A percentile compares a stretch with the other conserved stretches of the same genome.
Conservation (phyloP, 1,140 invertebrate genomes). For the Nephila pilipes region DNA sequence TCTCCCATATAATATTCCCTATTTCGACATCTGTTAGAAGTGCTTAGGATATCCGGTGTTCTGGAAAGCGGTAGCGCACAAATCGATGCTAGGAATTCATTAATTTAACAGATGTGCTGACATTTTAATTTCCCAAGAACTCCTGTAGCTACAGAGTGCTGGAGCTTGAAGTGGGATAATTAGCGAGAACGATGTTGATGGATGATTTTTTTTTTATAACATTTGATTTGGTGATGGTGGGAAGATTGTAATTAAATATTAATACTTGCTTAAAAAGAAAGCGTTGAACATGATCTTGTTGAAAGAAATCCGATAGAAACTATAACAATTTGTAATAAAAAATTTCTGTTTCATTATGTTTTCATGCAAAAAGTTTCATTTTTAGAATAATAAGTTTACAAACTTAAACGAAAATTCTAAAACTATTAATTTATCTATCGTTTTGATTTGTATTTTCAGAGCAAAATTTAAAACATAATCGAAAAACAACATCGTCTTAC, state of each 20-base stretch:
- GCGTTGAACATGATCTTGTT: no score
- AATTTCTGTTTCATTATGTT: no score
- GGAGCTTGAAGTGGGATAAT: not conserved
- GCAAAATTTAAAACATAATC: no score
- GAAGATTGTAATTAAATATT: not conserved
- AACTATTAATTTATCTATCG: no score
- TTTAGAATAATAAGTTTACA: no score
- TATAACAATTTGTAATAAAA: no score
- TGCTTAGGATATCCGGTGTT: slow-evolving; percentile 31
- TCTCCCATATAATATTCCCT: not conserved
- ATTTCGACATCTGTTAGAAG: slow-evolving; percentile 18
- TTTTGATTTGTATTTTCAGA: no score
- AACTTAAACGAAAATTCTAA: no score
- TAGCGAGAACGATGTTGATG: not conserved
- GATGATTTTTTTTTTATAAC: not conserved
- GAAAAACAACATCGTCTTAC: no score
- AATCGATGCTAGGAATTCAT: slow-evolving; percentile 14
- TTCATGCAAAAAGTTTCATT: no score
- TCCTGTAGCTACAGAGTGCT: not conserved
- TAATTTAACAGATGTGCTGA: not conserved
- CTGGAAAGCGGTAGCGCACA: not conserved
- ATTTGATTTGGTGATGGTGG: not conserved
- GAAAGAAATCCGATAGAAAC: no score
- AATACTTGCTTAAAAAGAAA: no score
- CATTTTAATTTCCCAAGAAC: slow-evolving; percentile 21